Conservation (phyloP, 2,888 invertebrate genomes). For the Amblyteles armatorius region DNA sequence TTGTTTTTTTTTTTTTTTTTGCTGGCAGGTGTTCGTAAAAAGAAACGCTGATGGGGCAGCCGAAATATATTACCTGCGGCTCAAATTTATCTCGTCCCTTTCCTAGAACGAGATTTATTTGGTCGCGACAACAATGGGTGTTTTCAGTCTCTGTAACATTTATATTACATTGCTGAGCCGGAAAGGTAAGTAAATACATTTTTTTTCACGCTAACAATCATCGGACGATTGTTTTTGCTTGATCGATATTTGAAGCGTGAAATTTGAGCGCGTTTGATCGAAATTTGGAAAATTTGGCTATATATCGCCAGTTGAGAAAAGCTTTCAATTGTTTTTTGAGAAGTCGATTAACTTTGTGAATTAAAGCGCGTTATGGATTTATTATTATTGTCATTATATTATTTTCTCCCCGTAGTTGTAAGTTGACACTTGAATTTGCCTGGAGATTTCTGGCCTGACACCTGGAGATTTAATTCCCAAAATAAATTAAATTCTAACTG, state of each 20-base stretch:
- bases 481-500: background rate
- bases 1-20: background rate
- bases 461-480: background rate
- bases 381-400: background rate
- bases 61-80: background rate
- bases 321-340: background rate
- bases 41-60: background rate
- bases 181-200: background rate
- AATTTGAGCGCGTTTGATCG: background rate
- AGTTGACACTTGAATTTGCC: background rate
- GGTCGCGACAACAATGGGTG: slow-evolving; percentile 2
- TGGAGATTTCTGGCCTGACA: background rate
- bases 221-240: background rate
- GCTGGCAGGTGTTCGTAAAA: background rate
- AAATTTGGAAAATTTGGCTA: background rate
- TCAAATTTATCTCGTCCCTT: slow-evolving; percentile 1
- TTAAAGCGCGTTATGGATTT: background rate
- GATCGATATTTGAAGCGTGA: too few relatives aligned
- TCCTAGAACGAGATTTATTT: slow-evolving; percentile 11
- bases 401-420: background rate
- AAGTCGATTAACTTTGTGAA: background rate
- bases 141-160: background rate
- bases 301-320: background rate
- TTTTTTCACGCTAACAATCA: background rate
- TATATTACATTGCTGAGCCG: background rate